Base-by-base conservation (phyloP, 2,888 invertebrate species). In the Onchidella celtica region DNA sequence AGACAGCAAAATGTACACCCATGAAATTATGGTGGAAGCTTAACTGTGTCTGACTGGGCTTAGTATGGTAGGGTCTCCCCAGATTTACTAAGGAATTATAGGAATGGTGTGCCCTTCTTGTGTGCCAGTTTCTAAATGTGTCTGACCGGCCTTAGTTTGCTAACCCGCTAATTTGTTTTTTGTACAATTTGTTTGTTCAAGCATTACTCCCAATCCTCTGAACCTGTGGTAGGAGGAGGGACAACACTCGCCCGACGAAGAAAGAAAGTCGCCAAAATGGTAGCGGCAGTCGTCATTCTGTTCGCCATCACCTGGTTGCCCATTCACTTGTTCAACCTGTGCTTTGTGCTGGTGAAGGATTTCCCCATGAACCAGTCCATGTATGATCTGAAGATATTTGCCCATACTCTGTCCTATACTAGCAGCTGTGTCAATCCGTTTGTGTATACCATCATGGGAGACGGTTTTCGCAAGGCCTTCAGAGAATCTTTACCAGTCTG, bases 341-440 rank as follows among this genome's bases (percentile, higher is more conserved):
- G 88, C 83, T 81, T 87, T n/a, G 87, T 85, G 68, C 86, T 90
- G 66, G 85, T 90, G 65, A 78, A 81, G 0, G 70, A 85, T 68
- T 89, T 91, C 82, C 90, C 91, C 0, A n/a, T 55, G 70, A 72
- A n/a, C 40, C 32, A 29, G 4, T 38, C 77, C n/a, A 38, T 70
- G 27, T 74, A 74, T 61, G 55, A 73, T 34, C 79, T 88, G 38
- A 82, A 88, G 82, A 85, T 89, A 47, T 83, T 90, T 59, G 89
- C 89, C 27, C 90, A 91, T 81, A 90, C 90, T 3, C 83, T 92
- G 61, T 91, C 91, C 2, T 92, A 90, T 84, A 89, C 89, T 66
- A 91, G 89, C 83, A 90, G 90, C 6, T 90, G 90, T 84, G 89
- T 92, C 32, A 92, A 92, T 81, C 92, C 92, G 3, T 89, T 91